These are phyloP conservation scores for Myotis davidii DNA, from an alignment of 2,113 vertebrate species.

Conservation along the genomic window DNA sequence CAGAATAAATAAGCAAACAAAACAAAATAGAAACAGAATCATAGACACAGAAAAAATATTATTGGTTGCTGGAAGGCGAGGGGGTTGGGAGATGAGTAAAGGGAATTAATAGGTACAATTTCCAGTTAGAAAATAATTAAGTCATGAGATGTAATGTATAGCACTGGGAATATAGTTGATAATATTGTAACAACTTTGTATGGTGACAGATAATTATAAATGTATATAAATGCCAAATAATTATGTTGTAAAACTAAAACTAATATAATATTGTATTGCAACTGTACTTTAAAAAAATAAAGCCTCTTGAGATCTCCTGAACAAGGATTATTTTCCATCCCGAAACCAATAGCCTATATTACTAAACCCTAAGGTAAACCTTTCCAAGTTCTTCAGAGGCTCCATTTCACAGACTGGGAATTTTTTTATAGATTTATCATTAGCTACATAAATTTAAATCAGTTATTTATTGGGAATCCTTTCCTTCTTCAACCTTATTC, in stretches of 20 bases:
- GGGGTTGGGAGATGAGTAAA: not conserved
- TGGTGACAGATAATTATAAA: not conserved
- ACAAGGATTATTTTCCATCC: not conserved
- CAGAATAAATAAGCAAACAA: not conserved
- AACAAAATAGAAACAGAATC: not conserved
- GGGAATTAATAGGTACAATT: not conserved
- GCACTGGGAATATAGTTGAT: not conserved
- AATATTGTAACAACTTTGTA: not conserved
- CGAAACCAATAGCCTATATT: not conserved
- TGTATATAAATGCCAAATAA: not conserved
- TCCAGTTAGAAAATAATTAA: not conserved
- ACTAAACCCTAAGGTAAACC: not conserved
- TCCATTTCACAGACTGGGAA: not conserved
- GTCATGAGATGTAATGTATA: not conserved
- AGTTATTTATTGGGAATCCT: slow-evolving; percentile 46
- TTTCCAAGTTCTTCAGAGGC: not conserved
- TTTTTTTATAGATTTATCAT: not conserved
- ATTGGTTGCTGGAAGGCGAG: not conserved
- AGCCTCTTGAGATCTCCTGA: not conserved
- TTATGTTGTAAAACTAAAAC: not conserved
- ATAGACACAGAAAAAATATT: not conserved
- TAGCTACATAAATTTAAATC: slow-evolving; percentile 37
- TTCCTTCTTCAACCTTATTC: not conserved
- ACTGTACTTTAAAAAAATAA: not conserved
- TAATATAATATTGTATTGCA: not conserved